Evolutionary conservation across 2,797 vertebrate genomes (phyloP), one percentile per base, ranked within the genome.

Genomic region (Sciurus carolinensis): DNA sequence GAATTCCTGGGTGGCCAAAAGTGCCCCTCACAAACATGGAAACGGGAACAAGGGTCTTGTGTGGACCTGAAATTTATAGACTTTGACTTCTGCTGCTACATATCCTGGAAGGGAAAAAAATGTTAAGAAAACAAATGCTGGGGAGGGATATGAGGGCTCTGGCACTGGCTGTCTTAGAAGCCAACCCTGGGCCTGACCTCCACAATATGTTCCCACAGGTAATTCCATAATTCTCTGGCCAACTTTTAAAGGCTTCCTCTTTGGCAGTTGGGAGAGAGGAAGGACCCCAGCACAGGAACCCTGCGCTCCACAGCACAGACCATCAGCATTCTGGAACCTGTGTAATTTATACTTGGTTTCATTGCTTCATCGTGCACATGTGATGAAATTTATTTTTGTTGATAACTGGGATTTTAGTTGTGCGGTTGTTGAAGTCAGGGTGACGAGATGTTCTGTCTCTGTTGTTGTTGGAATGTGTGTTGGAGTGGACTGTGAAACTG

Each of bases 191-290:
- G 97, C 98, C 79, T 98, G 99, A 99, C 99, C 99, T 99, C 97
- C 47, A 88, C 98, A 99, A 99, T 99, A 99, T 99, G 99, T 99
- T 99, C 99, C 99, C 99, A 99, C 99, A 99, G 99, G 99, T 99
- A 99, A 99, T 99, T 99, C 99, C 99, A 99, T 98, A 99, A 99
- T 98, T 99, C 99, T 99, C 98, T 80, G 96, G 98, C 98, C 99
- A 99, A 99, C 99, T 99, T 98, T 98, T 98, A 99, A 99, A 99
- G 98, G 98, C 99, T 99, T 99, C 99, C 99, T 99, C 99, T 99
- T 98, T 98, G 99, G 99, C 99, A 99, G 98, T 97, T 87, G 87
- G 92, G 98, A 97, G 98, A 97, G 96, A 98, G 99, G 99, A 99
- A 99, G 99, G 98, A 98, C 98, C 99, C 98, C 98, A 98, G 98